A percentile compares a stretch with the other conserved stretches of the same genome.
Conservation (phyloP, 2,113 vertebrate species). For the Dromiciops gliroides region DNA sequence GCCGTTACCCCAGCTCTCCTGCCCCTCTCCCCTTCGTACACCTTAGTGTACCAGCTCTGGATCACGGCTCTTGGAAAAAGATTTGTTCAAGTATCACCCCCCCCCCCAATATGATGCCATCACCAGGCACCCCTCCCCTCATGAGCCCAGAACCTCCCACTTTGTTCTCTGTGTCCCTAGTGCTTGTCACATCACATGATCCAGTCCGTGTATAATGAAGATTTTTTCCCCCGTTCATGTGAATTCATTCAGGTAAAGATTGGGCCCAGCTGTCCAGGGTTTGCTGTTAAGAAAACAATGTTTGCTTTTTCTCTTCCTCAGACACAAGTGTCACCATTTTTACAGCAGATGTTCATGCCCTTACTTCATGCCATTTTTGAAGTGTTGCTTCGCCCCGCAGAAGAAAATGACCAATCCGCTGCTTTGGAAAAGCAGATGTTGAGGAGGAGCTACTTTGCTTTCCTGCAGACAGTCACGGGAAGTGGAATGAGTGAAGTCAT, state of each 20-base stretch:
- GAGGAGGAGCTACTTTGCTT: conserved; percentile 96
- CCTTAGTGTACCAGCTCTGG: neutral
- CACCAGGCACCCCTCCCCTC: too few relatives aligned
- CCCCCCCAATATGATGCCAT: too few relatives aligned
- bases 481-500: conserved; percentile 98
- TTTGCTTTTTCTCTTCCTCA: conserved; percentile 77
- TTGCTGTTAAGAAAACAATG: neutral
- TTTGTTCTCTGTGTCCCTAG: neutral
- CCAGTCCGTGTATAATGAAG: too few relatives aligned
- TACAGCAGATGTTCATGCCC: conserved; percentile 99
- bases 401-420: conserved; percentile 97
- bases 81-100: neutral
- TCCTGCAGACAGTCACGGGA: conserved; percentile 94
- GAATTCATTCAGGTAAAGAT: neutral
- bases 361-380: conserved; percentile 96
- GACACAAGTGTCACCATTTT: conserved; percentile 96
- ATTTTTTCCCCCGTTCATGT: neutral
- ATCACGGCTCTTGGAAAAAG: neutral
- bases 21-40: too few relatives aligned
- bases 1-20: too few relatives aligned
- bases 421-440: conserved; percentile 98
- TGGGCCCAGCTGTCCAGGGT: neutral
- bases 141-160: neutral
- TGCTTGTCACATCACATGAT: neutral
- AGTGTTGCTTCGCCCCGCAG: conserved; percentile 93